Conservation (phyloP, 1,140 invertebrate species). For the Nephila pilipes region DNA sequence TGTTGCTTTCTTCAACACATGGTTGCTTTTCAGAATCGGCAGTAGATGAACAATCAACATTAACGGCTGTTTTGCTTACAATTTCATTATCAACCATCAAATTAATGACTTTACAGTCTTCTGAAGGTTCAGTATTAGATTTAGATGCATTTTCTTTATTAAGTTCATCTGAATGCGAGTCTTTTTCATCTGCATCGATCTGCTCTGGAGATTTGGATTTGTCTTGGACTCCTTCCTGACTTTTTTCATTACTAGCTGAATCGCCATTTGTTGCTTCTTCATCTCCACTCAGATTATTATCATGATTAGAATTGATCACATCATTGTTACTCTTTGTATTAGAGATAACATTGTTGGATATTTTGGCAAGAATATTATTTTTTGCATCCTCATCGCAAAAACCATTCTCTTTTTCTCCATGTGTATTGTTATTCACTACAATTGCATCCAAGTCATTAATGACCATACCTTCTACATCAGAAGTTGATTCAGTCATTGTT, state of each 20-base stretch:
- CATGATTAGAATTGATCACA: constrained; percentile 40
- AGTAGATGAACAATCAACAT: not conserved
- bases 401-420: constrained; percentile 16
- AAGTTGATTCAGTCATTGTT: constrained; percentile 1
- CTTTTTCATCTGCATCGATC: not conserved
- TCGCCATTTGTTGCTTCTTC: not conserved
- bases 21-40: not conserved
- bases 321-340: not conserved
- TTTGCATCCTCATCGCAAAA: not conserved
- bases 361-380: not conserved
- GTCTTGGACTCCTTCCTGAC: not conserved
- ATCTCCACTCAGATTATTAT: not conserved
- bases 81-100: not conserved
- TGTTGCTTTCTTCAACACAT: not conserved
- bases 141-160: not conserved
- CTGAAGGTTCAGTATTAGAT: not conserved
- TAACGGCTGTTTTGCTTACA: not conserved
- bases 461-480: not conserved
- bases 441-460: not conserved
- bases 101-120: not conserved
- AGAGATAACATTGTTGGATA: not conserved
- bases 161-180: not conserved
- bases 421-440: not conserved
- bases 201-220: not conserved
- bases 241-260: not conserved